These are phyloP conservation scores for Plebejus melissa DNA, from an alignment of 2,888 invertebrate species.

Conservation along the genomic window DNA sequence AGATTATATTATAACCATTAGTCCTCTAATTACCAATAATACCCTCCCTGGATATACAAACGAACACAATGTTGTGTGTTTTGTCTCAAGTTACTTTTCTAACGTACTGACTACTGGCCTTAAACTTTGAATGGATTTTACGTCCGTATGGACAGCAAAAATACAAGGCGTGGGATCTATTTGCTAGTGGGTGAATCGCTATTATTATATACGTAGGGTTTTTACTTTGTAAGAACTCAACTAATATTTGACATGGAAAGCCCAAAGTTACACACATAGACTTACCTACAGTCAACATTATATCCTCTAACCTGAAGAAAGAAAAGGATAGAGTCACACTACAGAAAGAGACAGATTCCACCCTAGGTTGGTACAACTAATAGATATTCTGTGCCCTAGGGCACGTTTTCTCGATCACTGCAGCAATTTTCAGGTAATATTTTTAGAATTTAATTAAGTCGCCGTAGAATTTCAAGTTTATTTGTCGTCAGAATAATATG, in stretches of 20 bases:
- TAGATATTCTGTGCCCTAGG: background rate
- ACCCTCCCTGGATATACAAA: no score
- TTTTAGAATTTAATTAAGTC: background rate
- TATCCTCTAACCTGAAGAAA: background rate
- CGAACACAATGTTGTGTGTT: no score
- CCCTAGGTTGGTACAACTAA: background rate
- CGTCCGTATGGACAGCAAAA: no score
- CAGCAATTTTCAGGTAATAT: conserved; percentile 10
- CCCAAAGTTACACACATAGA: background rate
- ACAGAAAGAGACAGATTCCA: background rate
- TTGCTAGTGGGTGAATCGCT: background rate
- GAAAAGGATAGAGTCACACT: background rate
- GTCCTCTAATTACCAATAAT: no score
- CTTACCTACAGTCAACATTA: background rate
- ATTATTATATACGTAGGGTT: background rate
- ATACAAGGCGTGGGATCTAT: no score
- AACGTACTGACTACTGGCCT: no score
- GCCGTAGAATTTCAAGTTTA: background rate
- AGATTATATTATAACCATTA: no score
- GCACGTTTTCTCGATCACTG: background rate
- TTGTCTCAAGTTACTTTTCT: no score
- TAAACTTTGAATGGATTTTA: no score
- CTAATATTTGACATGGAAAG: background rate
- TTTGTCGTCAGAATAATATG: background rate
- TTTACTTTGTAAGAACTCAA: background rate